Base-by-base conservation (phyloP, 2,797 vertebrate species). In the Takifugu ocellatus region DNA sequence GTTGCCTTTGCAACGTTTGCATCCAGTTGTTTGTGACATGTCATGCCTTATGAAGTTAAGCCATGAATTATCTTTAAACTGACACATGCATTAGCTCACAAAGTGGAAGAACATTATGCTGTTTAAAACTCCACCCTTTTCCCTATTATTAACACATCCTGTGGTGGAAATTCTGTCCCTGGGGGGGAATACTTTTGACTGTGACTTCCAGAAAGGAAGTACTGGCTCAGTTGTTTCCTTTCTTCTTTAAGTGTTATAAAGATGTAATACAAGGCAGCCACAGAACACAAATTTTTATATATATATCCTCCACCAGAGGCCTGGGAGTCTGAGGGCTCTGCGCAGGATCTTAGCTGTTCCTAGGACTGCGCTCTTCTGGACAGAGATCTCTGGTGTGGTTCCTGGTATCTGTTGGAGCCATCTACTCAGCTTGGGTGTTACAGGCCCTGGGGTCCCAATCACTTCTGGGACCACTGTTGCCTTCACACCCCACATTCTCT, bases 131-230 rank as follows among this genome's bases (percentile, higher is more conserved):
- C 66, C 66, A 51, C 51, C 64, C 47, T 66, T 59, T 74, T 36
- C 54, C 36, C 49, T 49, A 68, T 80, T 77, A 63, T 83, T 74
- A 59, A 79, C 62, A 70, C 82, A 75, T 81, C 79, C 58, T 67
- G 21, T 24, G 43, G 42, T 54, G 58, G 68, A 74, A 61, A 44
- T 46, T 6, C 24, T 33, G 31, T 59, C 26, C 75, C 44, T 49
- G 9, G 33, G 57, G 50, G 74, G 63, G 49, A 29, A 36, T 46
- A 33, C 56, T 71, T 75, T 58, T 56, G 71, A 59, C 61, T 25
- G 16, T 51, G 59, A 75, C 51, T 79, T 66, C 75, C 42, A 67
- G 64, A 67, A 60, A 69, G 82, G 78, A 84, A 78, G 71, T 61
- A 24, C 57, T 53, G 5, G 42, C 7, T 45, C 17, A 50, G 47